Evolutionary conservation across 2,113 vertebrate species (phyloP).

Genomic region (Pelmatolapia mariae): DNA sequence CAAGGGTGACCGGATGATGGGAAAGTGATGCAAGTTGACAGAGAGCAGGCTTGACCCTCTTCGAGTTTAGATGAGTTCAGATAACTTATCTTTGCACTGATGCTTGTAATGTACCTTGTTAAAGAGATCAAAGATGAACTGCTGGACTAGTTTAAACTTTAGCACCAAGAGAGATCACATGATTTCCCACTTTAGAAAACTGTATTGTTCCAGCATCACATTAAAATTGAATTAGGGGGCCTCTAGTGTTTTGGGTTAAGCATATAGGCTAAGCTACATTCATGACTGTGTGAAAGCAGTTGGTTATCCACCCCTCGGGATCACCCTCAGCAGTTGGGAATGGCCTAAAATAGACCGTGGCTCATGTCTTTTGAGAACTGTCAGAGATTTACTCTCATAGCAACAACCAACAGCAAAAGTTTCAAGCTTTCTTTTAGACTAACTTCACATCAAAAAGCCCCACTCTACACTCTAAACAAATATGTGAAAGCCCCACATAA

Average conservation of each 20-base stretch:
- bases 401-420: slow-evolving; percentile 17
- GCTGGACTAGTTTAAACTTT: not conserved
- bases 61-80: slow-evolving; percentile 9
- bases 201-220: not conserved
- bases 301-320: slow-evolving; percentile 47
- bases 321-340: slow-evolving; percentile 43
- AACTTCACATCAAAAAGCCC: slow-evolving; percentile 4
- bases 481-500: not conserved
- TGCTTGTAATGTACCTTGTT: slow-evolving; percentile 10
- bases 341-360: slow-evolving; percentile 52
- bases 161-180: not conserved
- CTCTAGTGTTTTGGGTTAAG: slow-evolving; percentile 16
- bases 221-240: slow-evolving; percentile 13
- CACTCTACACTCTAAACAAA: not conserved
- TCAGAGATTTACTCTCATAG: slow-evolving; percentile 49
- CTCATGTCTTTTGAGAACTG: slow-evolving; percentile 49
- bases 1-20: slow-evolving; percentile 60
- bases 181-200: not conserved
- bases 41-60: slow-evolving; percentile 19
- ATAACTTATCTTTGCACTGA: slow-evolving; percentile 32
- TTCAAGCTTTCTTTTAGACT: not conserved
- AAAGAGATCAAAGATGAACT: not conserved
- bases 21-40: slow-evolving; percentile 63
- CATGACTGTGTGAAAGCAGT: slow-evolving; percentile 58
- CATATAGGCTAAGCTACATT: not conserved